Base-by-base conservation (phyloP, 2,113 vertebrate genomes). In the Gymnocephalus cernua region DNA sequence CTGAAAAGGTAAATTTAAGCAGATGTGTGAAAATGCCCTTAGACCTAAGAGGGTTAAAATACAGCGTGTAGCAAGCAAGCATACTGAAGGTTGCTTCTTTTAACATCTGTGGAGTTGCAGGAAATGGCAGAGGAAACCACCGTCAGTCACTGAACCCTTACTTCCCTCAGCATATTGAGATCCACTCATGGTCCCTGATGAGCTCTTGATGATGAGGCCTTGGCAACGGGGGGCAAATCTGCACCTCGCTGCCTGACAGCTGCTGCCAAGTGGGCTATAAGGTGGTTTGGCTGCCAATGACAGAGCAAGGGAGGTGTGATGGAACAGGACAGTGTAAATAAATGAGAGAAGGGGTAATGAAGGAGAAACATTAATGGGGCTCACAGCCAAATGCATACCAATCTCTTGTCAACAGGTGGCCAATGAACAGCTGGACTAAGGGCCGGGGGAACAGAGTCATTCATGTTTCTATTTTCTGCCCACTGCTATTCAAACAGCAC, bases 381-480 rank as follows among this genome's bases (percentile, higher is more conserved):
- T 44, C 12, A 3, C 0, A 29, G 79, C 79, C 71, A 80, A 71
- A 72, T 48, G 67, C 77, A 56, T 25, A 2, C 61, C 59, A 83
- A 62, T 85, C 29, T 84, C 57, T 48, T 57, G 73, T 79, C 80
- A 84, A 77, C 84, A 91, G 87, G 84, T 87, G 79, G 16, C 29
- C 47, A 41, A 5, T 13, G 74, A 79, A 67, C 57, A 67, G 62
- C 66, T 74, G 75, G 32, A 66, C 66, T 53, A 74, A 79, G 44
- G n/a, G 45, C 21, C 9, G 18, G n/a, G 45, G 53, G 71, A 32
- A 23, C 8, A 6, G 45, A 70, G 54, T 82, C 65, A 64, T 38
- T 70, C 38, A 21, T 12, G 53, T 73, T 75, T 80, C 75, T 84
- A 80, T 86, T 80, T 83, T 82, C 69, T 84, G 18, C 66, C 25